A percentile compares a stretch with the other conserved stretches of the same genome.
Conservation (phyloP, 2,888 invertebrate genomes). For the Ryuthela nishihirai region DNA sequence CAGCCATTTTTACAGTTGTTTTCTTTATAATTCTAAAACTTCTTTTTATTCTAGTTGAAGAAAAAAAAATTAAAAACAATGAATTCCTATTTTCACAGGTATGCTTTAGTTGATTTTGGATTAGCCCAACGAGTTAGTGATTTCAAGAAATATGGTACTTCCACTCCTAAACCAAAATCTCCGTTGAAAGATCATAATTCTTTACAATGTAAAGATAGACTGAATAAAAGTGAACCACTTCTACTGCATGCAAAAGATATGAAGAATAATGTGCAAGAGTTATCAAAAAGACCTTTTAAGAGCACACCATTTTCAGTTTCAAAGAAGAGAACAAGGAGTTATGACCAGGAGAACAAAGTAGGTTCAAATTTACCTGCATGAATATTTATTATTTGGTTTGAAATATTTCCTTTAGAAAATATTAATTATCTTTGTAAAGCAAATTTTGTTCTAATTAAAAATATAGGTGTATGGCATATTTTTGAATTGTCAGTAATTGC, state of each 20-base stretch:
- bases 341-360: constrained; percentile 19
- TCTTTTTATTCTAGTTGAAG: constrained; percentile 5
- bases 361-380: too few species aligned
- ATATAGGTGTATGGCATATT: too few species aligned
- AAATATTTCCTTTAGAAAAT: too few species aligned
- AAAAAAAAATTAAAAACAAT: neutral
- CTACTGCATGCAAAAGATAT: neutral
- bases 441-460: too few species aligned
- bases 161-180: neutral
- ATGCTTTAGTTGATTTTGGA: constrained; percentile 81
- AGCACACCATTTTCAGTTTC: neutral
- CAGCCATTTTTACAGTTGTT: neutral
- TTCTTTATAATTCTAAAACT: neutral
- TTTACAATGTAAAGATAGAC: neutral
- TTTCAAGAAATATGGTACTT: neutral
- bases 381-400: too few species aligned
- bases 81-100: constrained; percentile 46
- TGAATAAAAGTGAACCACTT: neutral
- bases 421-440: too few species aligned
- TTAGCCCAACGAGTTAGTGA: constrained; percentile 63
- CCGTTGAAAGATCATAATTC: neutral
- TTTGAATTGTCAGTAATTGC: too few species aligned
- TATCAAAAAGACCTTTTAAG: neutral
- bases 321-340: neutral
- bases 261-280: neutral